Percentiles rank a stretch among this genome's conserved stretches.
Conservation (phyloP, 2,113 vertebrate genomes). For the Globicephala melas region DNA sequence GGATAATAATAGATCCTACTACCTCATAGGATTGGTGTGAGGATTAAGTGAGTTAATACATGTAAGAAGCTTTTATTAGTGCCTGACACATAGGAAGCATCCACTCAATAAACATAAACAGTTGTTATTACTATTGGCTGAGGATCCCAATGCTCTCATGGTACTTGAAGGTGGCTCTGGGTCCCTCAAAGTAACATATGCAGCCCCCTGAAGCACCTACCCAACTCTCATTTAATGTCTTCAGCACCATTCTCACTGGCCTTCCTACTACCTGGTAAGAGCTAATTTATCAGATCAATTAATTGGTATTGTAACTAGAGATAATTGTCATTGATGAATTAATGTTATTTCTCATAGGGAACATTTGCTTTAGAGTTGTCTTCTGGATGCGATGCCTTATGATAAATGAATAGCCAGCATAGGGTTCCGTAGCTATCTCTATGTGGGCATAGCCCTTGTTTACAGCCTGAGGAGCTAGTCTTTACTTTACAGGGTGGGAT, state of each 20-base stretch:
- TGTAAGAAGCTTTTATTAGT: neutral
- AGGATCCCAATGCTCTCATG: neutral
- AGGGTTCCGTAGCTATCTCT: neutral
- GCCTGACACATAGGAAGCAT: neutral
- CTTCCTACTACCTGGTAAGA: neutral
- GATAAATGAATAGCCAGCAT: neutral
- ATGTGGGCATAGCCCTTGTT: neutral
- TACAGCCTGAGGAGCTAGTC: neutral
- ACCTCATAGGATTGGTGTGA: neutral
- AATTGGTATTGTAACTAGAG: neutral
- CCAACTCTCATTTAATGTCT: neutral
- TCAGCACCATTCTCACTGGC: neutral
- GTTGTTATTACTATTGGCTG: neutral
- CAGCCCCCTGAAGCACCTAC: neutral
- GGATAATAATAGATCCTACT: neutral
- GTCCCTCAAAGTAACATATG: neutral
- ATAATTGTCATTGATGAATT: neutral
- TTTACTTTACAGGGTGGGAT: neutral
- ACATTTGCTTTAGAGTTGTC: neutral
- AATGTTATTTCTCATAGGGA: neutral
- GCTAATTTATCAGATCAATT: neutral
- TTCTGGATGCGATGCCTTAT: neutral
- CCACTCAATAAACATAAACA: neutral
- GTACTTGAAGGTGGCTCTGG: neutral
- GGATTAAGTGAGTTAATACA: neutral